These are phyloP conservation scores for Sebastes umbrosus DNA, from an alignment of 2,797 vertebrate genomes.

Conservation along the genomic window DNA sequence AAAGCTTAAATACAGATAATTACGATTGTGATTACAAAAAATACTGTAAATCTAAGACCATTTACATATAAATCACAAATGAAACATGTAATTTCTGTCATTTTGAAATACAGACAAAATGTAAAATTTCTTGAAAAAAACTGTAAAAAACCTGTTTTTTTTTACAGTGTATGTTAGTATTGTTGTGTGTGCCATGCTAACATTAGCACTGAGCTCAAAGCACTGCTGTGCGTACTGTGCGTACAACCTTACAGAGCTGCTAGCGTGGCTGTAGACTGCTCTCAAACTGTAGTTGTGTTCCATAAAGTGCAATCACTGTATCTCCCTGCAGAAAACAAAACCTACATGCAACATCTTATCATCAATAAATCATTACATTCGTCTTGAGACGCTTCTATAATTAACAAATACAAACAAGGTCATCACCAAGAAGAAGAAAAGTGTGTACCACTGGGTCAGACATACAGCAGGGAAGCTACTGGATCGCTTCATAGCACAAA, in stretches of 20 bases:
- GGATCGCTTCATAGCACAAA: not conserved
- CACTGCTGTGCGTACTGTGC: too few species aligned
- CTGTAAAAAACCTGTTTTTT: too few species aligned
- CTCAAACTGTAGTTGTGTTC: not conserved
- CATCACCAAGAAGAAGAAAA: not conserved
- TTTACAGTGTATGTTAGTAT: not conserved
- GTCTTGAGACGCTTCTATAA: slow-evolving; percentile 12
- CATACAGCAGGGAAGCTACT: not conserved
- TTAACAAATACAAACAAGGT: slow-evolving; percentile 10
- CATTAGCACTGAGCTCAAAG: not conserved
- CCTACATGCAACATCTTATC: not conserved
- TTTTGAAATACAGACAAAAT: too few species aligned
- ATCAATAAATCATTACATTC: slow-evolving; percentile 35
- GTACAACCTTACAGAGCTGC: not conserved
- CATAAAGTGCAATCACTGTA: not conserved
- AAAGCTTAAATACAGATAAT: too few species aligned
- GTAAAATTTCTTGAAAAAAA: too few species aligned
- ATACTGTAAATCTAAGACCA: too few species aligned
- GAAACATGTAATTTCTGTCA: too few species aligned
- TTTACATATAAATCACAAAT: too few species aligned
- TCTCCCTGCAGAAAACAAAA: slow-evolving; percentile 5
- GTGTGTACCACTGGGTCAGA: not conserved
- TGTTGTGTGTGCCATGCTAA: not conserved
- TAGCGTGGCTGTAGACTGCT: not conserved
- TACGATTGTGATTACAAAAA: too few species aligned